These are phyloP conservation scores for Dromiciops gliroides DNA, from an alignment of 2,113 vertebrate species.

Conservation along the genomic window DNA sequence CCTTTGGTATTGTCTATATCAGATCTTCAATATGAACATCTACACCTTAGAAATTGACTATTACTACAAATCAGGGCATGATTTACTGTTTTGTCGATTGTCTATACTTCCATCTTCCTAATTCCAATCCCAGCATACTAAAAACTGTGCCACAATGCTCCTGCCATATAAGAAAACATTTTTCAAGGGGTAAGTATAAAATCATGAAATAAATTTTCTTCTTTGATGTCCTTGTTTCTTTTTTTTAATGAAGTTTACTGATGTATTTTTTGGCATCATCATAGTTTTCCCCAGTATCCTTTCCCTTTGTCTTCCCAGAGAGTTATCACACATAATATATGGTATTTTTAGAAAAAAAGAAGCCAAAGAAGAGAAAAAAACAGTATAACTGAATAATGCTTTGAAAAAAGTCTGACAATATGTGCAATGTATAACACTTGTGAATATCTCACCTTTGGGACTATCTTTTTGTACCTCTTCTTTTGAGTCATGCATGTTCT, in stretches of 20 bases:
- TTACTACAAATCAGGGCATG: neutral
- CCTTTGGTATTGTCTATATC: neutral
- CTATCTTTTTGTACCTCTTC: neutral
- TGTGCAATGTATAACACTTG: too few species aligned
- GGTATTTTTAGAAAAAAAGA: too few species aligned
- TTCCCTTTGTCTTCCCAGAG: too few species aligned
- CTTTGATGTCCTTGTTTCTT: neutral
- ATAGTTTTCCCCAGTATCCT: neutral
- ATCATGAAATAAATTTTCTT: neutral
- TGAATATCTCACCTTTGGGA: neutral
- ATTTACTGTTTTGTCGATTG: neutral
- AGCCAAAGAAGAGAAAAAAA: too few species aligned
- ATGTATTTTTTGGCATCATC: neutral
- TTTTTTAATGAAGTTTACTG: neutral
- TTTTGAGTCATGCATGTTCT: neutral
- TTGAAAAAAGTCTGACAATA: too few species aligned
- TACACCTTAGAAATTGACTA: neutral
- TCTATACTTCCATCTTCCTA: neutral
- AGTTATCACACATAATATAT: too few species aligned
- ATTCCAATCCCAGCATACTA: neutral
- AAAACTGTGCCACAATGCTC: neutral
- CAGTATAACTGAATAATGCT: too few species aligned
- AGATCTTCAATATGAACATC: neutral
- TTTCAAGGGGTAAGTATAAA: neutral
- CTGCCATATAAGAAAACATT: neutral